Evolutionary conservation across 2,888 invertebrate species (phyloP).

Genomic region (Hirtodrosophila cameraria): DNA sequence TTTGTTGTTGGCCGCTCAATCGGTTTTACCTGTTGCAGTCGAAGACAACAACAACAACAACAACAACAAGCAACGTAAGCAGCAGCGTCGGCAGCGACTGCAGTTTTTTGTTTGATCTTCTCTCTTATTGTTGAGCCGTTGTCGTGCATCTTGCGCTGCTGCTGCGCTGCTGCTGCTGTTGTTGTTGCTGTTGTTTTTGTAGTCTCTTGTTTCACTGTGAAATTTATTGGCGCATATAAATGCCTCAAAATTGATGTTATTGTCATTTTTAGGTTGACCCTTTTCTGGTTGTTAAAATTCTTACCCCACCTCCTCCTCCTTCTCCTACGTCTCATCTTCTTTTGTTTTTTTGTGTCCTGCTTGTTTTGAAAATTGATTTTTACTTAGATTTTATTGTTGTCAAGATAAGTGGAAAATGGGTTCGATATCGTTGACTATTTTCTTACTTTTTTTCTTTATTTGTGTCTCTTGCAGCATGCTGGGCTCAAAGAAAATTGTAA

Average conservation of each 20-base stretch:
- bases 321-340: constrained; percentile 3
- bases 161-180: constrained; percentile 32
- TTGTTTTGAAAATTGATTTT: constrained; percentile 74
- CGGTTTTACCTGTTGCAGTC: constrained; percentile 73
- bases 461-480: constrained; percentile 11
- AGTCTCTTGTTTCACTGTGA: constrained; percentile 64
- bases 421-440: constrained; percentile 45
- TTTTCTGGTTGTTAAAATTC: constrained; percentile 40
- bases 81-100: constrained; percentile 65
- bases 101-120: constrained; percentile 78
- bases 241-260: constrained; percentile 80
- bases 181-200: constrained; percentile 24
- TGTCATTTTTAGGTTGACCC: constrained; percentile 67
- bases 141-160: constrained; percentile 76
- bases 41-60: constrained; percentile 32
- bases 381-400: constrained; percentile 67
- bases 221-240: constrained; percentile 80
- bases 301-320: constrained; percentile 19
- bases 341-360: constrained; percentile 58
- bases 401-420: constrained; percentile 62
- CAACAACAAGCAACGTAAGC: constrained; percentile 24
- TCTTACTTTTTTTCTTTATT: constrained; percentile 7
- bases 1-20: constrained; percentile 55
- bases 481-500: constrained; percentile 18
- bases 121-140: constrained; percentile 76